Base-by-base conservation (phyloP, 2,797 vertebrate species). In the Apodemus agrarius region DNA sequence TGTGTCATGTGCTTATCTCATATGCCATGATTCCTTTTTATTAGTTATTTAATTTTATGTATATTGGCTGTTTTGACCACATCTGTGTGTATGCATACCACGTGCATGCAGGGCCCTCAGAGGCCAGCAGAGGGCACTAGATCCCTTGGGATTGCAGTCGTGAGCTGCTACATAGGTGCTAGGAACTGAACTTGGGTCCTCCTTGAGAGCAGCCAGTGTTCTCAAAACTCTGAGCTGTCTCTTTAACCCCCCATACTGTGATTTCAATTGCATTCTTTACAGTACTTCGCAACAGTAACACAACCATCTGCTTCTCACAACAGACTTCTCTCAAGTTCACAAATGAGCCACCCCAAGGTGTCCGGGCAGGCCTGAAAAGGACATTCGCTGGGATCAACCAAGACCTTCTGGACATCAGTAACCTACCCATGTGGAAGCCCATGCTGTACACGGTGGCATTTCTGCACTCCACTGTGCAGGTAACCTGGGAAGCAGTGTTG, bases 361-460 rank as follows among this genome's bases (percentile, higher is more conserved):
- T 99, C 6, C 98, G 99, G 1, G 99, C 99, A 0, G 99, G 99
- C 86, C 95, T 99, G 97, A 99, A 99, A 98, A 98, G 99, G 97
- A 99, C 99, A 0, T 99, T 99, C 98, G 98, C 98, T 1, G 98
- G 98, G 85, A 99, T 99, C 96, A 99, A 98, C 96, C 99, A 99
- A 97, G 98, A 99, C 94, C 98, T 99, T 65, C 92, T 99, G 97
- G 99, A 99, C 26, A 90, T 98, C 96, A 99, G 98, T 93, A 98
- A 98, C 94, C 91, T 99, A 90, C 99, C 99, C 90, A 98, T 98
- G 98, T 99, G 99, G 99, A 99, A 99, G 86, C 99, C 99, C 4
- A 98, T 99, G 98, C 98, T 99, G 72, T 99, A 99, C 95, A 98
- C 98, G 0, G 99, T 99, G 61, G 99, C 99, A 3, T 99, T 99